Evolutionary conservation across 2,113 vertebrate species (phyloP), one percentile per base, ranked within the genome.

Genomic region (Neomonachus schauinslandi): DNA sequence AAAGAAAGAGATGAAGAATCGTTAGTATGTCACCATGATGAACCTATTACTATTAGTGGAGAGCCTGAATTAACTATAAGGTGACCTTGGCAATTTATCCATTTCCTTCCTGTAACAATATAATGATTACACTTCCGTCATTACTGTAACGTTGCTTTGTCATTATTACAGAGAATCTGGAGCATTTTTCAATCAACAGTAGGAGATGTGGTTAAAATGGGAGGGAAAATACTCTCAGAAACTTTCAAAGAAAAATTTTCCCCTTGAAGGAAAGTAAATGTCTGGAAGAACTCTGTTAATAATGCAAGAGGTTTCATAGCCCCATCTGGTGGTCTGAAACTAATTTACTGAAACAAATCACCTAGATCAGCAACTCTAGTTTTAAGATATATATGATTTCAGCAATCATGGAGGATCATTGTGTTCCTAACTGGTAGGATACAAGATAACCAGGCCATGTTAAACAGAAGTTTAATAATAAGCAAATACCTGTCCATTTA

Each of bases 291-390:
- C 59, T 11, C 14, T 72, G 33, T 53, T 95, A 97, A 94, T 93
- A 97, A 65, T 81, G 95, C 97, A 91, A 91, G 65, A 98, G 82
- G 99, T 96, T 98, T 92, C 76, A 96, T 24, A 98, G 98, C 98
- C 55, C 98, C 99, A 98, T 97, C 98, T 99, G 99, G 99, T 97
- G 99, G 98, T 94, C 72, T 98, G 88, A 89, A 98, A 92, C 93
- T 65, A 51, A 74, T 84, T 91, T n/a, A 59, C 84, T 55, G 0
- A 33, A 49, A 0, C 46, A 9, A 59, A 83, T 81, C 24, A 82
- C 86, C 77, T 33, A 71, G 3, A 31, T 82, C 76, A 88, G 21
- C 21, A 61, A 59, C 85, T 93, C 67, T 81, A 19, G 16, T 94
- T 74, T 77, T 92, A 46, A 95, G 65, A 96, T 15, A 24, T n/a